Conservation (phyloP, 2,113 vertebrate species). For the Mellivora capensis region DNA sequence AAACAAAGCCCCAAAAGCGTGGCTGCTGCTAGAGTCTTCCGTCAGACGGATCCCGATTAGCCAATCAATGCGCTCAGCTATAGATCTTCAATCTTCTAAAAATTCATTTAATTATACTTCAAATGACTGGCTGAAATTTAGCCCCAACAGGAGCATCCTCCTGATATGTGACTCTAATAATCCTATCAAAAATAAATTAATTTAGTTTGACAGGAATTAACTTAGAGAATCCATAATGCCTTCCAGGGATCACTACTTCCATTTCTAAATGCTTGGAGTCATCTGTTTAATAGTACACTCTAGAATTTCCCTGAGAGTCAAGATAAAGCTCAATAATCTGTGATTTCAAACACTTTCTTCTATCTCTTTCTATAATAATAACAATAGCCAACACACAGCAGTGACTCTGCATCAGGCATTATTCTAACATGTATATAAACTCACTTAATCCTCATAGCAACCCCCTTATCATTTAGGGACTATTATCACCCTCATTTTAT, state of each 20-base stretch:
- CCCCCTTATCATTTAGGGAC: neutral
- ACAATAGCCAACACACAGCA: neutral
- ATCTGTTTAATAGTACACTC: constrained; percentile 38
- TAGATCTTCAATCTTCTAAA: constrained; percentile 42
- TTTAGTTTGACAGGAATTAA: constrained; percentile 69
- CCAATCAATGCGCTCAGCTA: constrained; percentile 52
- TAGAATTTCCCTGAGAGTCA: constrained; percentile 13
- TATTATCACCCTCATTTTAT: neutral
- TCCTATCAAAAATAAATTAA: constrained; percentile 70
- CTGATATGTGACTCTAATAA: constrained; percentile 43
- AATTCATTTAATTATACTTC: constrained; percentile 58
- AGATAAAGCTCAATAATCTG: neutral
- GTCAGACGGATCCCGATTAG: constrained; percentile 25
- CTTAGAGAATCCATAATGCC: constrained; percentile 55
- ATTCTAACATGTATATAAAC: neutral
- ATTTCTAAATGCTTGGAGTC: constrained; percentile 47
- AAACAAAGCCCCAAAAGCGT: neutral
- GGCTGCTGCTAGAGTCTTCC: neutral
- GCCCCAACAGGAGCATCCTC: constrained; percentile 13
- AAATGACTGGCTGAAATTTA: constrained; percentile 42
- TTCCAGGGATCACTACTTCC: constrained; percentile 46
- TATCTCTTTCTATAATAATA: neutral
- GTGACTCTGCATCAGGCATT: neutral
- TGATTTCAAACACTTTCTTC: neutral
- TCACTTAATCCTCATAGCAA: neutral